Conservation (phyloP, 2,797 vertebrate genomes). For the Anomalospiza imberbis region DNA sequence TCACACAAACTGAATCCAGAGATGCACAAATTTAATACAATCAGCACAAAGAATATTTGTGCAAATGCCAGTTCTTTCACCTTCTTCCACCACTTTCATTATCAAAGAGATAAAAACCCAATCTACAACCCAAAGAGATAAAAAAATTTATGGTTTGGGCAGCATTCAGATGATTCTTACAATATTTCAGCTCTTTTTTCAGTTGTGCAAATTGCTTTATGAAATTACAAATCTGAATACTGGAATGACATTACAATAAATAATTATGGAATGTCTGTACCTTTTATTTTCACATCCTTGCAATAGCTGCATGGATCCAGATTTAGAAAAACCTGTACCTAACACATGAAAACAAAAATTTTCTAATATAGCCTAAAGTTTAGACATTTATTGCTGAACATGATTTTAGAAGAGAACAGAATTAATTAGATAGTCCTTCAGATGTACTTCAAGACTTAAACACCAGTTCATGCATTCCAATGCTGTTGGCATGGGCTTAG, state of each 20-base stretch:
- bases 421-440: neutral
- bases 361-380: neutral
- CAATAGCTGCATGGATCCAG: neutral
- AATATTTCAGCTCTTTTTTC: neutral
- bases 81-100: neutral
- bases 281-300: neutral
- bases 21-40: neutral
- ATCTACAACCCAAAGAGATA: neutral
- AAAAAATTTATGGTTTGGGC: neutral
- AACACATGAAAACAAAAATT: neutral
- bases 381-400: neutral
- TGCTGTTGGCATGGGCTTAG: neutral
- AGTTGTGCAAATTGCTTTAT: neutral
- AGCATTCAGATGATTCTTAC: neutral
- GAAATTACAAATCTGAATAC: neutral
- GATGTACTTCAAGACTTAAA: neutral
- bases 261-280: neutral
- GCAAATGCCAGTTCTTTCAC: neutral
- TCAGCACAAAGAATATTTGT: neutral
- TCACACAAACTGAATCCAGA: neutral
- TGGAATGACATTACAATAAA: neutral
- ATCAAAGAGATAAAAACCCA: neutral
- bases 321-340: neutral
- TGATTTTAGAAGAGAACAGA: neutral
- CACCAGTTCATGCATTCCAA: neutral